Evolutionary conservation across 2,888 invertebrate genomes (phyloP).

Genomic region (Microplitis deprimator): DNA sequence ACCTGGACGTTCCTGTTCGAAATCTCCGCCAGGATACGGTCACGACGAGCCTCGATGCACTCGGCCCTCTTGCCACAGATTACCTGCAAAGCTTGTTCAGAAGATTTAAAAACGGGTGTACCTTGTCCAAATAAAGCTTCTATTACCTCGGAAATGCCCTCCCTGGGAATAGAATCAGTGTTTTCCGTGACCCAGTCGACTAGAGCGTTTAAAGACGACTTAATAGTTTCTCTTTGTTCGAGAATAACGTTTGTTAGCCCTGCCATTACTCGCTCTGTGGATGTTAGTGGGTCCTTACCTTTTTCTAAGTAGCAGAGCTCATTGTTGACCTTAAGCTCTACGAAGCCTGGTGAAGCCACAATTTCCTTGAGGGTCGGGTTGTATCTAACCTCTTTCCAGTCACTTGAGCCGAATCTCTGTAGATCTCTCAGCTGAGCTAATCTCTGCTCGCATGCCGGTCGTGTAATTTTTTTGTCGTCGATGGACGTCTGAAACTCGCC

Average conservation of each 20-base stretch:
- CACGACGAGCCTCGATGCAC: constrained; percentile 42
- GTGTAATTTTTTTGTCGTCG: background rate
- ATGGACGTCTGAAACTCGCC: background rate
- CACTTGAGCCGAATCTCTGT: background rate
- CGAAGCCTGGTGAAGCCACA: constrained; percentile 15
- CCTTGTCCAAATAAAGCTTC: constrained; percentile 33
- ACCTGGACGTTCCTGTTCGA: constrained; percentile 44
- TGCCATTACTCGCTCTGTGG: constrained; percentile 35
- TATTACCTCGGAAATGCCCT: constrained; percentile 30
- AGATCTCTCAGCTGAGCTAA: background rate
- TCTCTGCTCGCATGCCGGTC: background rate
- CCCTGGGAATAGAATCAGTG: constrained; percentile 16
- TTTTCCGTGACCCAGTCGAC: constrained; percentile 34
- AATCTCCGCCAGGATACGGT: constrained; percentile 38
- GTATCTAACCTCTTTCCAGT: constrained; percentile 19
- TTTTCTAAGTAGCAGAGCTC: constrained; percentile 55
- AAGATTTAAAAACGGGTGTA: constrained; percentile 38
- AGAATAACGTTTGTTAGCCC: constrained; percentile 39
- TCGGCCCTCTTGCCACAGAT: constrained; percentile 48
- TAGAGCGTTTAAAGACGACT: constrained; percentile 28
- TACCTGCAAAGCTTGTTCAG: constrained; percentile 45
- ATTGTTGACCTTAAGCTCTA: constrained; percentile 48
- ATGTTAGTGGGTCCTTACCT: constrained; percentile 30
- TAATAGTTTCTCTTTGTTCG: constrained; percentile 25
- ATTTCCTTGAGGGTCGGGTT: background rate